Evolutionary conservation across 2,797 vertebrate genomes (phyloP).

Genomic region (Karalla daura): DNA sequence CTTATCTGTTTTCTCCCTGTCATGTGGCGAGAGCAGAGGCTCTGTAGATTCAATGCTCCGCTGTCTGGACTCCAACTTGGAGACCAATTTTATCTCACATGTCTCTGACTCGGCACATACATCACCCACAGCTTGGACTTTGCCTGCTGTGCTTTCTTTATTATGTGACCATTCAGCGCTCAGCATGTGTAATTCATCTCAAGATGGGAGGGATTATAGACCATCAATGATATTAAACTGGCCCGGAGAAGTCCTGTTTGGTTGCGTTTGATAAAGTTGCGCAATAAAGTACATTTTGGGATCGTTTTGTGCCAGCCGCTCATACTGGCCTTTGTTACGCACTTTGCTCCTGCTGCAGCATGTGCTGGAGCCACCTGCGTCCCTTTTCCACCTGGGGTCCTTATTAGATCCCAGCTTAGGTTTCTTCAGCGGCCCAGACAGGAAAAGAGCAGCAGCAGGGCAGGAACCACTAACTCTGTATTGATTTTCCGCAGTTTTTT

Average conservation of each 20-base stretch:
- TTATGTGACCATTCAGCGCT: conserved; percentile 24
- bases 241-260: background rate
- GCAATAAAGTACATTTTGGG: conserved; percentile 12
- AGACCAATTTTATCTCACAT: conserved; percentile 63
- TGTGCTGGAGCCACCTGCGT: conserved; percentile 65
- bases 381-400: conserved; percentile 53
- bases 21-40: conserved; percentile 60
- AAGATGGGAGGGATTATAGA: background rate
- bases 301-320: conserved; percentile 15
- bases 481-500: conserved; percentile 87
- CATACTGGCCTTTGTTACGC: conserved; percentile 1
- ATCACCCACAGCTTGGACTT: conserved; percentile 45
- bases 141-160: conserved; percentile 30
- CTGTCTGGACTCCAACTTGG: conserved; percentile 65
- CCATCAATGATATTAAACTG: background rate
- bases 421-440: conserved; percentile 50
- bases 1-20: conserved; percentile 80
- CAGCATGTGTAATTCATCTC: conserved; percentile 16
- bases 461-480: conserved; percentile 78
- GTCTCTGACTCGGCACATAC: conserved; percentile 44
- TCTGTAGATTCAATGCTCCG: conserved; percentile 62
- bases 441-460: conserved; percentile 70
- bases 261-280: conserved; percentile 15
- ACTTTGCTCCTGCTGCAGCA: conserved; percentile 32
- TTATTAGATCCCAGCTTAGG: conserved; percentile 51